These are phyloP conservation scores for Charaxes varanes DNA, from an alignment of 1,140 invertebrate genomes.

Conservation along the genomic window DNA sequence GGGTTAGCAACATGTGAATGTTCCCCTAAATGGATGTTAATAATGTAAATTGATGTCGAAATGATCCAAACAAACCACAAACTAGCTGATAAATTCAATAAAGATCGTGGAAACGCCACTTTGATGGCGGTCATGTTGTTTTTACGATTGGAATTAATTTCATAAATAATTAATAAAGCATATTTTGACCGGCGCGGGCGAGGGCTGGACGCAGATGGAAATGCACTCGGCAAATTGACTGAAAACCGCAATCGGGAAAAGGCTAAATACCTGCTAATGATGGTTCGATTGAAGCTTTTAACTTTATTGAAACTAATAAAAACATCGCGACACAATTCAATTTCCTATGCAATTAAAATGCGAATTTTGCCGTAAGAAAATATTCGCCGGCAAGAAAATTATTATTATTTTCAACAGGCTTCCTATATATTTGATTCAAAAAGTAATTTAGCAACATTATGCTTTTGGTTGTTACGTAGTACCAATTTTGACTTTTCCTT, in stretches of 20 bases:
- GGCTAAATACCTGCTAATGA: slow-evolving; percentile 70
- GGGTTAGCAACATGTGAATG: no score
- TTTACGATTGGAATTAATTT: slow-evolving; percentile 64
- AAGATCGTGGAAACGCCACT: slow-evolving; percentile 37
- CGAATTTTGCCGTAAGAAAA: no score
- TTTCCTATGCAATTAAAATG: slow-evolving; percentile 5
- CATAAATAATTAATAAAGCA: slow-evolving; percentile 69
- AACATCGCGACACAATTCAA: slow-evolving; percentile 19
- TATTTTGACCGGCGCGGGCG: slow-evolving; percentile 48
- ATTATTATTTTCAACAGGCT: no score
- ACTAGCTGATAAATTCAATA: slow-evolving; percentile 56
- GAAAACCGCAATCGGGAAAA: slow-evolving; percentile 64
- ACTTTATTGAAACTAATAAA: slow-evolving; percentile 27
- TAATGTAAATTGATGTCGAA: slow-evolving; percentile 19
- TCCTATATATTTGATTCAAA: no score
- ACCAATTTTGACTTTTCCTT: no score
- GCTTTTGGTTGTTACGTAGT: no score
- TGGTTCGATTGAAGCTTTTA: slow-evolving; percentile 52
- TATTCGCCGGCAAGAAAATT: no score
- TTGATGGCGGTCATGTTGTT: slow-evolving; percentile 45
- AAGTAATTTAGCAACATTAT: no score
- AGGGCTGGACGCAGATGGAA: slow-evolving; percentile 56
- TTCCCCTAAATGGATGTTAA: background rate
- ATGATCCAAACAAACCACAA: slow-evolving; percentile 30
- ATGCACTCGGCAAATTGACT: slow-evolving; percentile 70